phyloP scores from a whole-genome alignment of 2,113 vertebrate genomes.

The Colinus virginianus region DNA sequence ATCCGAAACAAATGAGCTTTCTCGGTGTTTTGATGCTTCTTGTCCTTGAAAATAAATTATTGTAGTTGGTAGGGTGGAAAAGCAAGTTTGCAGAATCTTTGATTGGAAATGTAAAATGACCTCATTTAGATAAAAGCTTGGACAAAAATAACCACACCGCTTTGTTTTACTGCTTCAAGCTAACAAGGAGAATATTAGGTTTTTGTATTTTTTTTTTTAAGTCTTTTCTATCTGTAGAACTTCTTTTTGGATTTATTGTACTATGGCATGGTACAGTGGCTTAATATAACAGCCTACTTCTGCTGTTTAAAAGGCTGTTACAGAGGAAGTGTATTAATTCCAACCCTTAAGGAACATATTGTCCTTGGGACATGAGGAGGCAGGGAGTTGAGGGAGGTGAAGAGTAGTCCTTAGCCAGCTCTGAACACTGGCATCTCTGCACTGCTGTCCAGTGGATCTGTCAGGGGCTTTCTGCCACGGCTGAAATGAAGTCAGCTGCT shows the following conservation, averaged over 20 bases:
- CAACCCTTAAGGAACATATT: neutral
- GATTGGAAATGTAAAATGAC: neutral
- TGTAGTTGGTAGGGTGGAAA: neutral
- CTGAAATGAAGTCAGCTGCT: neutral
- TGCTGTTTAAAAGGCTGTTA: neutral
- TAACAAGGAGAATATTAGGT: neutral
- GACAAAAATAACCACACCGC: rapidly evolving
- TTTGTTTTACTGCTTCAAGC: conserved; percentile 4
- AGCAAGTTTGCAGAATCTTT: conserved; percentile 32
- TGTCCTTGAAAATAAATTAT: conserved; percentile 23
- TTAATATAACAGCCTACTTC: conserved; percentile 5
- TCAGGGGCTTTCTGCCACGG: rapidly evolving
- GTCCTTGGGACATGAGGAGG: neutral
- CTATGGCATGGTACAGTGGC: neutral
- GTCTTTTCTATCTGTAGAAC: neutral
- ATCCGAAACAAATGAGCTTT: conserved; percentile 79
- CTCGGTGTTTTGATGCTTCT: conserved; percentile 57
- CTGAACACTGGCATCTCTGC: neutral
- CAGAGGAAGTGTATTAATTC: neutral
- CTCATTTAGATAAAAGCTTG: conserved; percentile 5
- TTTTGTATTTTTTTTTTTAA: neutral
- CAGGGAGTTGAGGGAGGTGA: conserved; percentile 3
- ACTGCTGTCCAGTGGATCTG: neutral
- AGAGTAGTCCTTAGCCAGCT: neutral
- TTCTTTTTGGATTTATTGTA: neutral